These are phyloP conservation scores for Pemphredon lugubris DNA, from an alignment of 2,888 invertebrate species.

Conservation along the genomic window DNA sequence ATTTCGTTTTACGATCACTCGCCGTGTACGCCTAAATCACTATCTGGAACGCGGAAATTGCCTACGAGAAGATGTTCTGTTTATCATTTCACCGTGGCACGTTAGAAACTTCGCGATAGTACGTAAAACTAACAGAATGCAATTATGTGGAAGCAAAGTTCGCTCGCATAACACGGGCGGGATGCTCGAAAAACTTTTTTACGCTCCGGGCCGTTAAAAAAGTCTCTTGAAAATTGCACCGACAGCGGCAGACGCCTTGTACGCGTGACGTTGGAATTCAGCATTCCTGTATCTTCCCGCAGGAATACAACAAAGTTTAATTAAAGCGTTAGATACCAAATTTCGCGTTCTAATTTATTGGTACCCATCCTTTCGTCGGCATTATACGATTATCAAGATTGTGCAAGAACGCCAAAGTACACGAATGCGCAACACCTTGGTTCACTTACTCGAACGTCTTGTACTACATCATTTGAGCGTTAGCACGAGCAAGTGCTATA, in stretches of 20 bases:
- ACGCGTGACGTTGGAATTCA: conserved; percentile 23
- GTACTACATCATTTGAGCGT: no score
- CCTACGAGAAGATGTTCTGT: conserved; percentile 1
- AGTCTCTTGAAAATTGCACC: conserved; percentile 37
- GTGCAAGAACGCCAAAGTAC: no score
- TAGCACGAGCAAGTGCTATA: no score
- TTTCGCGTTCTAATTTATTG: no score
- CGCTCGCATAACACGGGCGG: conserved; percentile 21
- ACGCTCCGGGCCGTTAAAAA: conserved; percentile 49
- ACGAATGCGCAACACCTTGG: no score
- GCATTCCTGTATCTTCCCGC: conserved; percentile 22
- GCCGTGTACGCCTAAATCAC: conserved; percentile 24
- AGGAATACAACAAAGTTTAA: neutral
- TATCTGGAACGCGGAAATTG: conserved; percentile 6
- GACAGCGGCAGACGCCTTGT: conserved; percentile 7
- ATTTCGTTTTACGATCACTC: conserved; percentile 27
- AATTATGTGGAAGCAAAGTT: conserved; percentile 37
- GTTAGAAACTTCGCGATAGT: neutral
- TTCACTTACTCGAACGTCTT: no score
- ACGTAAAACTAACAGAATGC: conserved; percentile 28
- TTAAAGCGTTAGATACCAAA: no score
- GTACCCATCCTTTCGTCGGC: no score
- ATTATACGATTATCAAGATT: no score
- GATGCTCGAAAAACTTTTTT: conserved; percentile 50
- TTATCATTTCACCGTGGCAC: neutral